Evolutionary conservation across 2,888 invertebrate species (phyloP).

Genomic region (Sussaba pulchella): DNA sequence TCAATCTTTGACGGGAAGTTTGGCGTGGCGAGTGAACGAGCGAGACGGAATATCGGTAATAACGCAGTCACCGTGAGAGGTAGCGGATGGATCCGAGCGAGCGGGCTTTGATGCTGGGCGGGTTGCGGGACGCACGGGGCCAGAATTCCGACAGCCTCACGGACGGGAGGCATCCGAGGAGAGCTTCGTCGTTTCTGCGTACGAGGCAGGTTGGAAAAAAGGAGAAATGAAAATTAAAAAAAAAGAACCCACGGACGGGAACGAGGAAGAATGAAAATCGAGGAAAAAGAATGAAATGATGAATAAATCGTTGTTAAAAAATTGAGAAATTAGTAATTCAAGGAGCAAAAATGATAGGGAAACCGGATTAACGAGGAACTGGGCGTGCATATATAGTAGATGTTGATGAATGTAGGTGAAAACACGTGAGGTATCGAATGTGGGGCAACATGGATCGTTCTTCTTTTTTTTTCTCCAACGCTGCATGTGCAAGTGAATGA

Average conservation of each 20-base stretch:
- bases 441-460: slow-evolving; percentile 13
- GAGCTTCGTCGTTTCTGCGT: slow-evolving; percentile 61
- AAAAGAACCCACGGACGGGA: no score
- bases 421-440: neutral
- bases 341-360: slow-evolving; percentile 63
- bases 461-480: neutral
- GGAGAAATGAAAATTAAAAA: slow-evolving; percentile 6
- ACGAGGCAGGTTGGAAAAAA: slow-evolving; percentile 32
- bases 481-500: no score
- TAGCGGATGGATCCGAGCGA: slow-evolving; percentile 42
- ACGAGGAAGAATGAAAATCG: slow-evolving; percentile 42
- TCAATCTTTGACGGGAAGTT: slow-evolving; percentile 11
- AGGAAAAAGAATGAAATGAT: slow-evolving; percentile 6
- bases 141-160: no score
- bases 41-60: slow-evolving; percentile 34
- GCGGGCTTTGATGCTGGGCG: slow-evolving; percentile 43
- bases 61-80: slow-evolving; percentile 40
- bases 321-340: slow-evolving; percentile 52
- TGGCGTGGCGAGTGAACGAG: neutral
- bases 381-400: slow-evolving; percentile 13
- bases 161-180: slow-evolving; percentile 32
- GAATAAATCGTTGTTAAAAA: slow-evolving; percentile 33
- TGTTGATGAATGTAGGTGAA: neutral
- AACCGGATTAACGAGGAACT: slow-evolving; percentile 63
- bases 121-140: slow-evolving; percentile 3